phyloP scores from a whole-genome alignment of 2,888 invertebrate species.

The Megamerina dolium region DNA sequence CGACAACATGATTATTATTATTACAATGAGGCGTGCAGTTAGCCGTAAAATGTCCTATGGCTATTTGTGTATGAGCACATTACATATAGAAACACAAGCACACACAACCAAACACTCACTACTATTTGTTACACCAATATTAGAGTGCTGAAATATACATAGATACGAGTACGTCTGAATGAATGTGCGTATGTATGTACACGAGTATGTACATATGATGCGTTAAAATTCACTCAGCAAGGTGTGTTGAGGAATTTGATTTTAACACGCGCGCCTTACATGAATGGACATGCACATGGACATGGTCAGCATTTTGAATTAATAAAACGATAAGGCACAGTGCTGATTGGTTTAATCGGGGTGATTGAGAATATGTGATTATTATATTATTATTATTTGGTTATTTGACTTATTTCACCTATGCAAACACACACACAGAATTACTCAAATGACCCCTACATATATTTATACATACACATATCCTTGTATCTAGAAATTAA shows the following conservation, averaged over 20 bases:
- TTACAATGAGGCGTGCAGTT: conserved; percentile 5
- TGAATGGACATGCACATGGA: conserved; percentile 7
- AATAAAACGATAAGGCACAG: too few species aligned
- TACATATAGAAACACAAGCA: conserved; percentile 5
- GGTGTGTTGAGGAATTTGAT: conserved; percentile 42
- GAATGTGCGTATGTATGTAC: conserved; percentile 5
- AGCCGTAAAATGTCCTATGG: conserved; percentile 15
- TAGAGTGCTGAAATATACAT: too few species aligned
- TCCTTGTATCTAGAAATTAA: too few species aligned
- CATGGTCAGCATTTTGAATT: not conserved
- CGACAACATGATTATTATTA: too few species aligned
- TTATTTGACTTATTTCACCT: too few species aligned
- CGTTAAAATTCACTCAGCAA: too few species aligned
- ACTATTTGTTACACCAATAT: not conserved
- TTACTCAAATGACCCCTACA: too few species aligned
- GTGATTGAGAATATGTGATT: too few species aligned
- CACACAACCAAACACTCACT: conserved; percentile 4
- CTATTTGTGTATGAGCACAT: conserved; percentile 18
- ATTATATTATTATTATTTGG: too few species aligned
- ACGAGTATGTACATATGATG: conserved; percentile 9
- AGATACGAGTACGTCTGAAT: not conserved
- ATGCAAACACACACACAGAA: too few species aligned
- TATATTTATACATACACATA: too few species aligned
- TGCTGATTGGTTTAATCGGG: too few species aligned
- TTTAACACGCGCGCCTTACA: conserved; percentile 45